phyloP scores from a whole-genome alignment of 2,888 invertebrate genomes.

The Eustalomyia histrio region DNA sequence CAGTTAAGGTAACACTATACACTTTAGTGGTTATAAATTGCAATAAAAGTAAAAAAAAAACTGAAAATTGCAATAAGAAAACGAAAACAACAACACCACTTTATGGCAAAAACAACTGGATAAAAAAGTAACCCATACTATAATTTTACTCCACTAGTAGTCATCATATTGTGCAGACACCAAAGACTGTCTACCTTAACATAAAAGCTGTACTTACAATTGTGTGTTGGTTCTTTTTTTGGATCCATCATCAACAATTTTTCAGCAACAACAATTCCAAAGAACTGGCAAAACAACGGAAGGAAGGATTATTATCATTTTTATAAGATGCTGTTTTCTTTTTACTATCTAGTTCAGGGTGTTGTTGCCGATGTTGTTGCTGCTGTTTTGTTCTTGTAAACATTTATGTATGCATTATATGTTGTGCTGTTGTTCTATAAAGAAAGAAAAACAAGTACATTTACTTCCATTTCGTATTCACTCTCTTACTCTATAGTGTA shows the following conservation, averaged over 20 bases:
- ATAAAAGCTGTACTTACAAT: background rate
- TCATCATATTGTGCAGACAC: background rate
- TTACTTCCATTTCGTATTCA: background rate
- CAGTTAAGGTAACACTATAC: constrained; percentile 46
- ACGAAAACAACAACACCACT: background rate
- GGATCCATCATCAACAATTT: constrained; percentile 46
- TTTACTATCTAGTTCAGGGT: constrained; percentile 32
- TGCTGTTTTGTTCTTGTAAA: constrained; percentile 28
- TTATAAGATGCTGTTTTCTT: constrained; percentile 60
- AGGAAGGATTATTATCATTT: constrained; percentile 66
- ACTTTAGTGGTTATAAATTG: constrained; percentile 40
- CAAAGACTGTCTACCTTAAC: background rate
- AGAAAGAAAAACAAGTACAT: constrained; percentile 2
- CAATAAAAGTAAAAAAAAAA: constrained; percentile 4
- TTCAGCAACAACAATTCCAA: constrained; percentile 14
- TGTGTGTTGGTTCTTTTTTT: background rate
- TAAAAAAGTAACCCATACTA: background rate
- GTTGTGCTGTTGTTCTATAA: constrained; percentile 6
- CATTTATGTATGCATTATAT: background rate
- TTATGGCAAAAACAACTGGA: background rate
- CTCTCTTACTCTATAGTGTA: background rate
- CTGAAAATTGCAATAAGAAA: background rate
- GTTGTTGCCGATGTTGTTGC: constrained; percentile 20
- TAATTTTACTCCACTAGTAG: constrained; percentile 1
- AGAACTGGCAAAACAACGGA: constrained; percentile 55